Evolutionary conservation across 1,140 invertebrate genomes (phyloP), one percentile per base, ranked within the genome.

Genomic region (Paracyclopina nana): DNA sequence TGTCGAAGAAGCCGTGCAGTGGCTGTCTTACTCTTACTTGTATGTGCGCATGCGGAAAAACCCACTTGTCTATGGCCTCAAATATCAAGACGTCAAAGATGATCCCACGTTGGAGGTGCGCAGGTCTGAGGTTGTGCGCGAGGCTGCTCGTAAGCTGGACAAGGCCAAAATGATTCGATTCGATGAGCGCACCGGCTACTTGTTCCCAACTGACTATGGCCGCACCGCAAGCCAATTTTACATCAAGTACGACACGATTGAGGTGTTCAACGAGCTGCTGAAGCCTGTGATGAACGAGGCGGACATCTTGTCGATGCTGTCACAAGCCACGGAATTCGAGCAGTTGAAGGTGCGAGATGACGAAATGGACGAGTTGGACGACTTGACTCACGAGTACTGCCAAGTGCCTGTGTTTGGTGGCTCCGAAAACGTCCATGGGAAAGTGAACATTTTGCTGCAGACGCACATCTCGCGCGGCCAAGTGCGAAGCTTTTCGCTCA

Each of bases 221-320:
- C 72, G 94, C 52, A 96, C 86, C 43, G 88, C 94, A 1, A 94
- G 88, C 62, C 85, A 96, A 65, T 98, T 81, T 67, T 99, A 99
- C 63, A 87, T 99, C 34, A 96, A 92, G 59, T 87, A 87, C 64
- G 85, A 92, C 58, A 97, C 92, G 0, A 79, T 98, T 57, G 82
- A 91, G 65, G 76, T 80, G 30, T 67, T 94, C 60, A 87, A 90
- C 63, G 78, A 83, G 58, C 67, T 77, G 54, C 69, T 83, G 54
- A 73, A 73, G 42, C 70, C 76, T 11, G 65, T 79, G 8, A 91
- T 97, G 84, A 78, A 74, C 22, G 84, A 94, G 55, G 73, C 76
- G 2, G 80, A 87, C 56, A 79, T 97, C 30, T 66, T 98, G 6
- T 72, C 72, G 53, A 78, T 98, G 72, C 76, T 99, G 27, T 86